Evolutionary conservation across 2,888 invertebrate genomes (phyloP).

Genomic region (Neoitamus cyanurus): DNA sequence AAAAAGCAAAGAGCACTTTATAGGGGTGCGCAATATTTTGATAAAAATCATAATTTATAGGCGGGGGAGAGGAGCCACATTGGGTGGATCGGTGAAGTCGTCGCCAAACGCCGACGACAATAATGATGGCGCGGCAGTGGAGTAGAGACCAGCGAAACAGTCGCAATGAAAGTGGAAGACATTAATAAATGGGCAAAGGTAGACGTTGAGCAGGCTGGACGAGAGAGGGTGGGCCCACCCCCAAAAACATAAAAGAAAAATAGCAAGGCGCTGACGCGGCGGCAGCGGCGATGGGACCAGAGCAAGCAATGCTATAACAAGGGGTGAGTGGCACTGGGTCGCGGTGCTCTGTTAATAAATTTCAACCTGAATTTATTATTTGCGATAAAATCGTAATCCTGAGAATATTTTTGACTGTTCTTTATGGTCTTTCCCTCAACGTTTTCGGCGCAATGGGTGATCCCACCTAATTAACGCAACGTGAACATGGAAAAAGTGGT

Average conservation of each 20-base stretch:
- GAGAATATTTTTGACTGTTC: conserved; percentile 49
- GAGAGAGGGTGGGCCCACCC: conserved; percentile 7
- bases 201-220: not conserved
- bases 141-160: not conserved
- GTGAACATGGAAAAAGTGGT: too few relatives aligned
- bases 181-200: conserved; percentile 48
- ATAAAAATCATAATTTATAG: conserved; percentile 52
- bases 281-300: not conserved
- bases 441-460: conserved; percentile 20
- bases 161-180: conserved; percentile 46
- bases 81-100: not conserved
- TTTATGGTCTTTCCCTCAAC: conserved; percentile 26
- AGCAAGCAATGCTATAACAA: not conserved
- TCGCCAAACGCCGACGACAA: not conserved
- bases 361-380: conserved; percentile 53
- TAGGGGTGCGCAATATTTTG: conserved; percentile 48
- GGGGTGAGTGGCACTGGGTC: not conserved
- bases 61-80: not conserved
- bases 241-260: conserved; percentile 24
- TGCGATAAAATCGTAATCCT: conserved; percentile 52
- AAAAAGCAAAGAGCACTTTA: conserved; percentile 47
- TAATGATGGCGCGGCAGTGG: not conserved
- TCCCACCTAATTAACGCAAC: conserved; percentile 6
- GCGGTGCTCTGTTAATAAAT: conserved; percentile 49
- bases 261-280: not conserved